These are phyloP conservation scores for Eurytoma californica DNA, from an alignment of 2,888 invertebrate species.

Conservation along the genomic window DNA sequence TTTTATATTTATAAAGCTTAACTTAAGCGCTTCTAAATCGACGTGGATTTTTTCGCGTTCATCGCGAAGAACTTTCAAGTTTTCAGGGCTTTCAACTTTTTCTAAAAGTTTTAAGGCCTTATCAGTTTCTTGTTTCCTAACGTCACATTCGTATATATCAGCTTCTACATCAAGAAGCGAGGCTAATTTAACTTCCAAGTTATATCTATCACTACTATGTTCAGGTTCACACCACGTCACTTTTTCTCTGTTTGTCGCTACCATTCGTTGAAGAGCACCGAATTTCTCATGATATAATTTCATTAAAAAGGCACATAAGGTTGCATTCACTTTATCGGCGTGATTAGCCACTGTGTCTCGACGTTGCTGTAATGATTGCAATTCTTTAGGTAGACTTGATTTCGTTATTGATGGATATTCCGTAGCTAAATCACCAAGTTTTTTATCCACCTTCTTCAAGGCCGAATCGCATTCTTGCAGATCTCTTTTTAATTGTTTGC, in stretches of 20 bases:
- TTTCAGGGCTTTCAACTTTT: slow-evolving; percentile 84
- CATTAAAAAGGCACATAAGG: slow-evolving; percentile 87
- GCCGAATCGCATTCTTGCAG: slow-evolving; percentile 82
- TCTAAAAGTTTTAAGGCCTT: slow-evolving; percentile 84
- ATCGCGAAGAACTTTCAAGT: slow-evolving; percentile 80
- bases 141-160: slow-evolving; percentile 83
- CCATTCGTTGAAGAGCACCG: slow-evolving; percentile 86
- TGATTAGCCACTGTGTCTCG: slow-evolving; percentile 87
- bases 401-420: slow-evolving; percentile 87
- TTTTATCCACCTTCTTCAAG: slow-evolving; percentile 82
- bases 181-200: slow-evolving; percentile 91
- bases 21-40: slow-evolving; percentile 84
- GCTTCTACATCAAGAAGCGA: slow-evolving; percentile 86
- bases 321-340: slow-evolving; percentile 85
- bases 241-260: slow-evolving; percentile 90
- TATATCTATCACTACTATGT: slow-evolving; percentile 91
- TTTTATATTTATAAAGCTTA: slow-evolving; percentile 83
- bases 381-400: slow-evolving; percentile 87
- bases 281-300: slow-evolving; percentile 92
- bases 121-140: slow-evolving; percentile 81
- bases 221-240: slow-evolving; percentile 94
- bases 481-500: slow-evolving; percentile 84
- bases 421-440: slow-evolving; percentile 83
- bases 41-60: slow-evolving; percentile 83
- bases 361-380: slow-evolving; percentile 88